phyloP scores from a whole-genome alignment of 2,888 invertebrate species.

The Xanthorhoe designata region DNA sequence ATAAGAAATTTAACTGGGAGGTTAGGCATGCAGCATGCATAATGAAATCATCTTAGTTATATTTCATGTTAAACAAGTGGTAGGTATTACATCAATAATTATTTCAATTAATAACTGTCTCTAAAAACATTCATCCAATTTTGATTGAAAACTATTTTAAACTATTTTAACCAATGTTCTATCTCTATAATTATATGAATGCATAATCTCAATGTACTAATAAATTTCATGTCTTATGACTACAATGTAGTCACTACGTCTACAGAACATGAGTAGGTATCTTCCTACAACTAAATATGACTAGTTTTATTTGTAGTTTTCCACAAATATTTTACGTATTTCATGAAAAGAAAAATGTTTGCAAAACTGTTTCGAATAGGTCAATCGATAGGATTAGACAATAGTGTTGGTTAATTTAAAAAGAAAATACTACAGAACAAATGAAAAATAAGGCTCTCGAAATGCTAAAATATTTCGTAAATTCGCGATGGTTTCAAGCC shows the following conservation, averaged over 20 bases:
- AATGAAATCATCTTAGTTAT: slow-evolving; percentile 52
- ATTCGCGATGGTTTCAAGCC: slow-evolving; percentile 67
- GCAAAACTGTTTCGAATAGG: slow-evolving; percentile 80
- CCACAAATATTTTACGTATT: slow-evolving; percentile 83
- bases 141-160: slow-evolving; percentile 33
- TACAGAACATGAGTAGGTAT: slow-evolving; percentile 68
- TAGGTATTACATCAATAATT: too few relatives aligned
- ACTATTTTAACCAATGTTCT: slow-evolving; percentile 11
- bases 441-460: slow-evolving; percentile 64
- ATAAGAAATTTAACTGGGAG: slow-evolving; percentile 52
- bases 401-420: slow-evolving; percentile 45
- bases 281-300: slow-evolving; percentile 76
- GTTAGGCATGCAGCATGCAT: slow-evolving; percentile 83
- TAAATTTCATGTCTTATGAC: slow-evolving; percentile 64
- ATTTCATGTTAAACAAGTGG: slow-evolving; percentile 16
- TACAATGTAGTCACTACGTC: slow-evolving; percentile 60
- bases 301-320: slow-evolving; percentile 77
- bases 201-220: slow-evolving; percentile 45
- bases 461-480: slow-evolving; percentile 50
- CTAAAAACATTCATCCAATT: neutral
- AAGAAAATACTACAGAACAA: slow-evolving; percentile 66
- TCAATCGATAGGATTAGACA: slow-evolving; percentile 48
- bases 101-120: neutral
- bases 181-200: slow-evolving; percentile 21
- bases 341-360: slow-evolving; percentile 85